These are phyloP conservation scores for Scaptomyza reducta DNA, from an alignment of 2,888 invertebrate genomes.

Conservation along the genomic window DNA sequence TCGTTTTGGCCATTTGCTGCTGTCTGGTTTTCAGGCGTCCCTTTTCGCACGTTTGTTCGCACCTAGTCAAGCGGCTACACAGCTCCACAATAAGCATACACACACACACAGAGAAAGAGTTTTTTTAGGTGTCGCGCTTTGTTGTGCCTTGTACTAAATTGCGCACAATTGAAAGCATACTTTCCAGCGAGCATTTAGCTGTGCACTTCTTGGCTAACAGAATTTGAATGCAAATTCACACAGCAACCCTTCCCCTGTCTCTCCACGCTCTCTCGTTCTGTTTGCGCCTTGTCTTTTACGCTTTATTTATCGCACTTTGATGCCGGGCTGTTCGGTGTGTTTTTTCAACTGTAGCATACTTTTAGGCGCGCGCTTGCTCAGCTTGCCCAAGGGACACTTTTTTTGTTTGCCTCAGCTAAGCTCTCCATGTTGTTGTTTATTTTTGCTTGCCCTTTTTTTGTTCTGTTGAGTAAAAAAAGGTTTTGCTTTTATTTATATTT, in stretches of 20 bases:
- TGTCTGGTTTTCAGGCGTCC: constrained; percentile 51
- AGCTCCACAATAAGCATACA: constrained; percentile 34
- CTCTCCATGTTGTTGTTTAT: constrained; percentile 13
- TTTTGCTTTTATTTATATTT: constrained; percentile 44
- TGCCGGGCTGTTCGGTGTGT: constrained; percentile 13
- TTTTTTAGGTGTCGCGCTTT: constrained; percentile 26
- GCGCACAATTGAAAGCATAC: constrained; percentile 79
- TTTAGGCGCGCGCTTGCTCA: constrained; percentile 28
- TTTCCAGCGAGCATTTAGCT: constrained; percentile 74
- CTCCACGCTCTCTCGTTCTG: neutral
- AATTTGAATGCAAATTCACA: constrained; percentile 46
- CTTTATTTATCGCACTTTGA: constrained; percentile 65
- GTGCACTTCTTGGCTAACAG: constrained; percentile 50
- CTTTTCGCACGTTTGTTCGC: constrained; percentile 68
- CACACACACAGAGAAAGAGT: constrained; percentile 3
- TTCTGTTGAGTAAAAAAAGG: constrained; percentile 17
- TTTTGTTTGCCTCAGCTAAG: neutral
- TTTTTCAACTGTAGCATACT: constrained; percentile 43
- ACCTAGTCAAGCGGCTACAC: constrained; percentile 60
- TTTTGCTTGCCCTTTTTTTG: constrained; percentile 37
- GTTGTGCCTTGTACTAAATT: constrained; percentile 73
- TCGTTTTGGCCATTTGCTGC: neutral
- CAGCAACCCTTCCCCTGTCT: neutral
- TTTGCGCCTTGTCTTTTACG: constrained; percentile 3
- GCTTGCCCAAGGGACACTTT: constrained; percentile 47